Evolutionary conservation across 2,797 vertebrate species (phyloP), one percentile per base, ranked within the genome.

Genomic region (Enteromius anoplus): DNA sequence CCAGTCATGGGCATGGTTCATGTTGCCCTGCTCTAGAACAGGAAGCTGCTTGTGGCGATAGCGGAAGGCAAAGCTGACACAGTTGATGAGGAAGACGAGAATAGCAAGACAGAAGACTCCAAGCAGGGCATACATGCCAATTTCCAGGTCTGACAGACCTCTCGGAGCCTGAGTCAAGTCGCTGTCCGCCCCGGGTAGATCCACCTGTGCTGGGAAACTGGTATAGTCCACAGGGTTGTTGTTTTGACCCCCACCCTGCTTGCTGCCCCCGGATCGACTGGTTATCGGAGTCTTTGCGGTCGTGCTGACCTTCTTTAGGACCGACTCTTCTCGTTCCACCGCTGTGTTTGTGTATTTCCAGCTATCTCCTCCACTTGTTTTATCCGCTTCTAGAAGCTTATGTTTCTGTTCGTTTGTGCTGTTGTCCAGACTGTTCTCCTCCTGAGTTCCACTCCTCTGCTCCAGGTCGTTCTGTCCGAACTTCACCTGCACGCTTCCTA

Each of bases 1-100:
- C 97, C 97, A 99, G 87, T 99, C 98, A 1, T 99, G 98, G 83
- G 97, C 97, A 75, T 99, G 98, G 85, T 98, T 98, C 90, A 98
- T 96, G 92, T 96, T 97, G 88, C 96, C 96, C 64, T 97, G 96
- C 88, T 99, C 97, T 0, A 96, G 94, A 80, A 96, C 96, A 0
- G 97, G 95, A 5, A 98, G 95, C 86, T 98, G 96, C 92, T 99
- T 99, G 94, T 99, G 97, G 80, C 97, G 95, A 86, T 98, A 98
- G 86, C 96, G 97, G 95, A 98, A 98, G 34, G 97, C 97, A 82
- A 99, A 99, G 11, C 97, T 97, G 91, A 98, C 96, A 2, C 98
- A 99, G 94, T 99, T 99, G 91, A 97, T 97, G 86, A 99, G 93
- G 91, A 99, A 99, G 89, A 99, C 97, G 84, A 99, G 89, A 90